phyloP scores from a whole-genome alignment of 2,888 invertebrate genomes.

The Tetanocera ferruginea region DNA sequence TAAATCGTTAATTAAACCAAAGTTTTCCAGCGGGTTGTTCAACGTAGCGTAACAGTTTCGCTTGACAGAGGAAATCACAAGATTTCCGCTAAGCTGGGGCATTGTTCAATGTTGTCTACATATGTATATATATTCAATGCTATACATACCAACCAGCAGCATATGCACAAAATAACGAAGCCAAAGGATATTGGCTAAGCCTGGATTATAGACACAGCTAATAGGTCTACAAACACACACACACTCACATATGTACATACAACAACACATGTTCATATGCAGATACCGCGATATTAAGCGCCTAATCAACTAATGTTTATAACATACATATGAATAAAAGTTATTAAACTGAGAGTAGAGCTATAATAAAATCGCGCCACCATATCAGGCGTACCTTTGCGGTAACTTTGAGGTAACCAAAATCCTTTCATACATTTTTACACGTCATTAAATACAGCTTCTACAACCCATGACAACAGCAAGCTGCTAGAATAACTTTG shows the following conservation, averaged over 20 bases:
- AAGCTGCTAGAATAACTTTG: not conserved
- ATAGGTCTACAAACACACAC: conserved; percentile 14
- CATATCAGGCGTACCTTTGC: not conserved
- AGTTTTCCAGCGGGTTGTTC: not conserved
- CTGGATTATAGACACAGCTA: not conserved
- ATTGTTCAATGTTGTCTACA: conserved; percentile 19
- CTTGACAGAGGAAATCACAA: not conserved
- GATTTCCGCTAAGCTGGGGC: conserved; percentile 4
- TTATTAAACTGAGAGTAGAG: not conserved
- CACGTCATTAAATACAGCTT: conserved; percentile 48
- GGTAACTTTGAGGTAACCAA: conserved; percentile 36
- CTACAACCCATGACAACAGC: conserved; percentile 42
- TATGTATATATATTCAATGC: not conserved
- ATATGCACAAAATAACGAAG: no score
- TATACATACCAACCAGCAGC: not conserved
- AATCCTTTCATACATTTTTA: conserved; percentile 44
- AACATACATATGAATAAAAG: not conserved
- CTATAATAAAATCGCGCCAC: not conserved
- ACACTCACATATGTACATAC: not conserved
- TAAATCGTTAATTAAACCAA: conserved; percentile 12
- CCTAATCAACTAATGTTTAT: conserved; percentile 9
- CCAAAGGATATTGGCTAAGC: not conserved
- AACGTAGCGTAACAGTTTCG: conserved; percentile 16
- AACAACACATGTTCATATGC: no score
- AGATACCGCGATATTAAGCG: not conserved